Percentiles rank a stretch among this genome's conserved stretches.
phyloP scores from a whole-genome alignment of 2,797 vertebrate genomes.

The Crenichthys baileyi region DNA sequence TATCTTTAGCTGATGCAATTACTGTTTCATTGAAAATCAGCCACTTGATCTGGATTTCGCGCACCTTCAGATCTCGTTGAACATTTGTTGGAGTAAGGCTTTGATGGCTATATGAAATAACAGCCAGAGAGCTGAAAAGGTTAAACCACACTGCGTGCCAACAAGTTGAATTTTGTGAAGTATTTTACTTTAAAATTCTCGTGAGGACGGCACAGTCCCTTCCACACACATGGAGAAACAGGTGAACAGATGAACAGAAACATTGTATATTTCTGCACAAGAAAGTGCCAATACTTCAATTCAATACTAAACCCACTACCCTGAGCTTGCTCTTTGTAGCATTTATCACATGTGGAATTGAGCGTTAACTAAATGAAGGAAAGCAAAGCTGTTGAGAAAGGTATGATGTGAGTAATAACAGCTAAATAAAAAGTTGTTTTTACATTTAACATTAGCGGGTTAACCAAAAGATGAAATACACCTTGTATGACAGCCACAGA shows the following conservation, averaged over 20 bases:
- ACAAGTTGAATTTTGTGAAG: not conserved
- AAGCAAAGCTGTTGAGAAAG: conserved; percentile 11
- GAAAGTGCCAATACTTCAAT: conserved; percentile 18
- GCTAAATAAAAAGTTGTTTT: not conserved
- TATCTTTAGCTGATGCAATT: not conserved
- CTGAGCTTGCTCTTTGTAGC: conserved; percentile 17
- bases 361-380: not conserved
- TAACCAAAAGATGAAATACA: conserved; percentile 38
- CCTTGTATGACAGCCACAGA: conserved; percentile 33
- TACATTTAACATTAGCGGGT: conserved; percentile 38
- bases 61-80: not conserved
- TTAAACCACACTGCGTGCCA: not conserved
- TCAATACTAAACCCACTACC: conserved; percentile 11
- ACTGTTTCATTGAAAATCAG: not conserved
- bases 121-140: not conserved
- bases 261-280: conserved; percentile 26
- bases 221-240: not conserved
- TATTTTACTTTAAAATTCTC: conserved; percentile 25
- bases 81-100: not conserved
- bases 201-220: conserved; percentile 12
- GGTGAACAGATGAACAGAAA: conserved; percentile 29
- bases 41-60: not conserved
- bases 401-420: conserved; percentile 10
- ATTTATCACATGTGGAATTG: conserved; percentile 14
- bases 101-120: not conserved